Base-by-base conservation (phyloP, 2,113 vertebrate genomes). In the Thamnaconus septentrionalis region DNA sequence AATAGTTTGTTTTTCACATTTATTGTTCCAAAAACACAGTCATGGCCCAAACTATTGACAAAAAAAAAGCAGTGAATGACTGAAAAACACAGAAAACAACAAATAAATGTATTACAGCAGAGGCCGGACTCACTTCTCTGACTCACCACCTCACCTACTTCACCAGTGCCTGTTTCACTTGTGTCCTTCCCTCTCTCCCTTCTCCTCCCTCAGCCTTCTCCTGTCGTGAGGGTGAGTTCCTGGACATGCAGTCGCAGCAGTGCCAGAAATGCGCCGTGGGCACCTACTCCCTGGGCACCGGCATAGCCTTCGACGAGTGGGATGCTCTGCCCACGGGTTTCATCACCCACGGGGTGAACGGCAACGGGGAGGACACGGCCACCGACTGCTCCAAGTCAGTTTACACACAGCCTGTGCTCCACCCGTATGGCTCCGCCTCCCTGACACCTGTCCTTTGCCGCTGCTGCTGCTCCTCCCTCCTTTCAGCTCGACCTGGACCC, bases 211-310 rank as follows among this genome's bases (percentile, higher is more conserved):
- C 79, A 98, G 97, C 94, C 3, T 99, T 98, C 80, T 96, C 95
- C 55, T 99, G 96, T 85, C 91, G 85, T 50, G 92, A 94, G 0
- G 97, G 97, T 0, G 94, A 98, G 90, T 98, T 93, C 85, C 93
- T 99, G 55, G 92, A 98, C 80, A 98, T 99, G 97, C 92, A 91
- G 87, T 86, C 91, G 0, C 96, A 99, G 90, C 77, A 87, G 1
- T 99, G 97, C 65, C 89, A 88, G 61, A 93, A 93, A 4, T 98
- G 97, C 0, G 84, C 91, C 0, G 91, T 89, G 0, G 96, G 96
- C 53, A 96, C 93, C 4, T 97, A 95, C 84, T 99, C 96, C 0
- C 90, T 98, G 6, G 97, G 97, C 71, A 98, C 96, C 0, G 91
- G 93, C 0, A 71, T 93, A 69, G 91, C 93, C 50, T 96, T 98